phyloP scores from a whole-genome alignment of 2,113 vertebrate species.

The Grantiella picta region DNA sequence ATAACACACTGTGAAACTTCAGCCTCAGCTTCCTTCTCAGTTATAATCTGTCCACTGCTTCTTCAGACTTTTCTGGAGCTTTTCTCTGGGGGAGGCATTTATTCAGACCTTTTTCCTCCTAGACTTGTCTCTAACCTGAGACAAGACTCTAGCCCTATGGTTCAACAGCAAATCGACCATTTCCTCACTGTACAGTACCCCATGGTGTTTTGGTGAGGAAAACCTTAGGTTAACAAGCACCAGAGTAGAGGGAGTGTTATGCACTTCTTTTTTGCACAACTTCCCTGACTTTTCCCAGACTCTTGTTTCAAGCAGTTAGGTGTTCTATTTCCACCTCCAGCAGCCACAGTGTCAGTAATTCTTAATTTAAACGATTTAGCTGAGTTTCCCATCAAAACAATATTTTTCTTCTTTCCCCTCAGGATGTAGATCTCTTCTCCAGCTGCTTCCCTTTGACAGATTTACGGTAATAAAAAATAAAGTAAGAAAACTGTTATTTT shows the following conservation, averaged over 20 bases:
- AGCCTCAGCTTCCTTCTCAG: not conserved
- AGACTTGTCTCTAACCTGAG: no score
- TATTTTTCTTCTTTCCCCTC: slow-evolving; percentile 20
- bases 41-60: not conserved
- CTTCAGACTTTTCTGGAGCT: not conserved
- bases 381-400: slow-evolving; percentile 31
- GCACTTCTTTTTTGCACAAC: not conserved
- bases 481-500: slow-evolving; percentile 7
- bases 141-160: not conserved
- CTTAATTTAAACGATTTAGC: slow-evolving; percentile 56
- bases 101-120: no score
- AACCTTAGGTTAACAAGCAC: not conserved
- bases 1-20: not conserved
- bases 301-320: not conserved
- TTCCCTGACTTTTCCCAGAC: slow-evolving; percentile 6
- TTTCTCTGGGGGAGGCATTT: no score
- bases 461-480: slow-evolving; percentile 53
- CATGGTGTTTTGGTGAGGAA: not conserved
- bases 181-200: not conserved
- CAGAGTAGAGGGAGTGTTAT: not conserved
- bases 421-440: slow-evolving; percentile 35
- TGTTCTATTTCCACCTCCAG: slow-evolving; percentile 37
- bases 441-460: slow-evolving; percentile 53
- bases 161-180: not conserved
- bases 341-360: slow-evolving; percentile 40